A percentile compares a stretch with the other conserved stretches of the same genome.
Conservation (phyloP, 2,797 vertebrate genomes). For the Tenualosa thibaudeaui region DNA sequence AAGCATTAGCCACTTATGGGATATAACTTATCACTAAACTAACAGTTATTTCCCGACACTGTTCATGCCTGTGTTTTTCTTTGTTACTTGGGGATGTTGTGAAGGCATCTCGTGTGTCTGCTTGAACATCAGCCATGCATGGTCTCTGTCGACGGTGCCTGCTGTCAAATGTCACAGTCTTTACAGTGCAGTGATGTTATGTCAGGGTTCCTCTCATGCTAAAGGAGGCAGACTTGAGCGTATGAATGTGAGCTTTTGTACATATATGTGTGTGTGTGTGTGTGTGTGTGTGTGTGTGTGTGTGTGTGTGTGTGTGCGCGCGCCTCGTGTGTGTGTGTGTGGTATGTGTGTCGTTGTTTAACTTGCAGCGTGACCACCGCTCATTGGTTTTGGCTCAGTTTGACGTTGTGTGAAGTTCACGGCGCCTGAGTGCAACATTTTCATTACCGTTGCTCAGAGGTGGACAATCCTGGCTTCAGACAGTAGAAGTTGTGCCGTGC, state of each 20-base stretch:
- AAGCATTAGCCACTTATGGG: neutral
- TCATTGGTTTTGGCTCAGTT: neutral
- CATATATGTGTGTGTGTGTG: neutral
- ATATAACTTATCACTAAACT: neutral
- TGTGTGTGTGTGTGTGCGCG: neutral
- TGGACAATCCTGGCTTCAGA: too few relatives aligned
- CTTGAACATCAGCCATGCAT: slow-evolving; percentile 8
- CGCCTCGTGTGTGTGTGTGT: slow-evolving; percentile 8
- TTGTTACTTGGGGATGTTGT: neutral
- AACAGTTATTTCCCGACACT: neutral
- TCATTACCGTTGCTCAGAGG: neutral
- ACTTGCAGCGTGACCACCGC: neutral
- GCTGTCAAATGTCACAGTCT: neutral
- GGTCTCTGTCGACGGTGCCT: neutral
- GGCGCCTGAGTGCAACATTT: neutral
- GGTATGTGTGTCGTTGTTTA: neutral
- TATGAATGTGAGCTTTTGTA: neutral
- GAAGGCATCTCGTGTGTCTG: neutral
- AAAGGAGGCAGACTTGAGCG: too few relatives aligned
- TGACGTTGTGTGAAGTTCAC: neutral
- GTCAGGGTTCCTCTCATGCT: neutral
- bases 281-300: neutral
- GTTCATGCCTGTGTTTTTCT: neutral
- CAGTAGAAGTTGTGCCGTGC: too few relatives aligned
- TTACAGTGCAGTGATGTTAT: neutral